A percentile compares a stretch with the other conserved stretches of the same genome.
These are phyloP conservation scores for Neotragus pygmaeus DNA, from an alignment of 2,113 vertebrate genomes.

Conservation along the genomic window DNA sequence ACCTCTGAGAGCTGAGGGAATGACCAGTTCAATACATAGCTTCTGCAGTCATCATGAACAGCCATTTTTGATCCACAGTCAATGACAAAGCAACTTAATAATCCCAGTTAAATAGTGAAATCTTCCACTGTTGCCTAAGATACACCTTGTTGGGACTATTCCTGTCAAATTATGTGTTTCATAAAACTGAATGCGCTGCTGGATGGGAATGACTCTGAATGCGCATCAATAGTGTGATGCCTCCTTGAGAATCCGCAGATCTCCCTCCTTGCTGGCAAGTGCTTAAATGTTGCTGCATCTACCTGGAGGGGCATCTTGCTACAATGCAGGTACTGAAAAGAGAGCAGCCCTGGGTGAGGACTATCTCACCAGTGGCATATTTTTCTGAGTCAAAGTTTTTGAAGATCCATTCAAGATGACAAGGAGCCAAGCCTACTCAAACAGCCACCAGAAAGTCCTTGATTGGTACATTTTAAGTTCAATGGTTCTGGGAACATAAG, in stretches of 20 bases:
- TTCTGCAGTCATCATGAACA: neutral
- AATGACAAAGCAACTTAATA: neutral
- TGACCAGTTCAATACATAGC: neutral
- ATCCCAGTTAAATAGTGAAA: neutral
- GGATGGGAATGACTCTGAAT: neutral
- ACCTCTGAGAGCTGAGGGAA: neutral
- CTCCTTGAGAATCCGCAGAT: neutral
- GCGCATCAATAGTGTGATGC: rapidly evolving
- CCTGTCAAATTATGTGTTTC: neutral
- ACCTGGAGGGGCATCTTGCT: neutral
- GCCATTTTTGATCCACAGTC: neutral
- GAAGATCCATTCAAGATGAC: neutral
- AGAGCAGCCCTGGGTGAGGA: neutral
- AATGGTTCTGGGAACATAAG: neutral
- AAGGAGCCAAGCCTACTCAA: neutral
- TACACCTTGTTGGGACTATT: neutral
- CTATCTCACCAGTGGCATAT: neutral
- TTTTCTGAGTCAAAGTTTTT: neutral
- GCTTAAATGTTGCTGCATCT: neutral
- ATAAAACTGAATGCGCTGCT: neutral
- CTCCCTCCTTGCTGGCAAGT: neutral
- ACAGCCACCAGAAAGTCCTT: neutral
- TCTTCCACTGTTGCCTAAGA: neutral
- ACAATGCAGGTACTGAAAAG: neutral
- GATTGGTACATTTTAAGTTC: neutral